These are phyloP conservation scores for Apotomis betuletana DNA, from an alignment of 2,888 invertebrate species.

Conservation along the genomic window DNA sequence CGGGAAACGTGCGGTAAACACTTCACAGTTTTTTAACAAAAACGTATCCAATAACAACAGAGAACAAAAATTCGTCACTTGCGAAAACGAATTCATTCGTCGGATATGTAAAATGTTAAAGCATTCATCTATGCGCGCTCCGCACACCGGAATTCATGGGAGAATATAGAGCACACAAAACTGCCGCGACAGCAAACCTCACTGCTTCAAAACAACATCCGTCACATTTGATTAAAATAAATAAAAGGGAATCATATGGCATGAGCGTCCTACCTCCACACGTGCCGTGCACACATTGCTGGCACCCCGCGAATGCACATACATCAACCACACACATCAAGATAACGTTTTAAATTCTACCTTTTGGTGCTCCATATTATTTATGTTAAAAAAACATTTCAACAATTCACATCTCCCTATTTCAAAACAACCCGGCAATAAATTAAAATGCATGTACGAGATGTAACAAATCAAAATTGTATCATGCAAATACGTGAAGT, in stretches of 20 bases:
- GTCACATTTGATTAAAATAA: conserved; percentile 79
- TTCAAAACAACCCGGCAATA: conserved; percentile 39
- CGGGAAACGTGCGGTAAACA: conserved; percentile 5
- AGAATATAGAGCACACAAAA: conserved; percentile 70
- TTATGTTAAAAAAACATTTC: conserved; percentile 35
- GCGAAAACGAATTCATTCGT: conserved; percentile 75
- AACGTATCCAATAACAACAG: conserved; percentile 67
- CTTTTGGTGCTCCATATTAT: conserved; percentile 33
- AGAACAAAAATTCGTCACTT: conserved; percentile 70
- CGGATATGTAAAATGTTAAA: conserved; percentile 81
- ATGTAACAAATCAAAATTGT: conserved; percentile 46
- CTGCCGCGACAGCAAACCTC: conserved; percentile 71
- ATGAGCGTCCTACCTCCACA: conserved; percentile 46
- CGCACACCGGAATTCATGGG: conserved; percentile 76
- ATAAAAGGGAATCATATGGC: conserved; percentile 71
- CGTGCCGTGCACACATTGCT: conserved; percentile 33
- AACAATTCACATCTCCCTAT: conserved; percentile 40
- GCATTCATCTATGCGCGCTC: conserved; percentile 77
- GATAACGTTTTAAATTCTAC: conserved; percentile 35
- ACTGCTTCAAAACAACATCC: conserved; percentile 74
- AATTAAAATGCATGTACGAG: conserved; percentile 41
- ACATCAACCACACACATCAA: conserved; percentile 37
- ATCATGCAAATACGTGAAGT: conserved; percentile 59
- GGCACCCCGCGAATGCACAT: conserved; percentile 39
- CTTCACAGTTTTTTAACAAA: conserved; percentile 48